phyloP scores from a whole-genome alignment of 2,888 invertebrate genomes.

The Phortica okadai region DNA sequence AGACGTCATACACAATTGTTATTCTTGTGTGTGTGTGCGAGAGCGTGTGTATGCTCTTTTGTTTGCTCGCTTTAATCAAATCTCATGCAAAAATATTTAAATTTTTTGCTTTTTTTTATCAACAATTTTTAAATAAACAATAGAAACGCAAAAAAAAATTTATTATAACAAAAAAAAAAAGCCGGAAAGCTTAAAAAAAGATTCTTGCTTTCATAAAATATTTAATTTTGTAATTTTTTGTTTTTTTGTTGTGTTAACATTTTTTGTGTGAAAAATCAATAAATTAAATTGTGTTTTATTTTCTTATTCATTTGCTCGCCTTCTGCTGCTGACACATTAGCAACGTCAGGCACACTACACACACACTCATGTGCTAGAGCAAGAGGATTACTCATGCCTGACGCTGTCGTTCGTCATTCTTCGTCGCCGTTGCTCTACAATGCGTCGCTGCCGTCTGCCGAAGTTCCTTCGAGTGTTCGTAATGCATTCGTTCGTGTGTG shows the following conservation, averaged over 20 bases:
- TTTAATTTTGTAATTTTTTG: slow-evolving; percentile 40
- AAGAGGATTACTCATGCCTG: slow-evolving; percentile 16
- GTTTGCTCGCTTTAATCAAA: neutral
- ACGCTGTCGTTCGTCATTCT: neutral
- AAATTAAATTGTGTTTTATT: slow-evolving; percentile 15
- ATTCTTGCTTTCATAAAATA: slow-evolving; percentile 39
- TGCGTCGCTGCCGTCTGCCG: too few relatives aligned
- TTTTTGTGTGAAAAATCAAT: slow-evolving; percentile 29
- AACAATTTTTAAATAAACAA: slow-evolving; percentile 22
- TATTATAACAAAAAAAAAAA: slow-evolving; percentile 13
- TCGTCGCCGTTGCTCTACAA: neutral
- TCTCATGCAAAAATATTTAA: slow-evolving; percentile 19
- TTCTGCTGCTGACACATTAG: slow-evolving; percentile 11
- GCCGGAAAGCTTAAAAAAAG: slow-evolving; percentile 31
- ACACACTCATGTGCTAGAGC: neutral
- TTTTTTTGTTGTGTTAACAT: too few relatives aligned
- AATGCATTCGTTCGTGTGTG: neutral
- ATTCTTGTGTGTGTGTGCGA: neutral
- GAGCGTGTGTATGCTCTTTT: neutral
- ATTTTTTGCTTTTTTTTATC: slow-evolving; percentile 11
- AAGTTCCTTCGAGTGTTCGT: too few relatives aligned
- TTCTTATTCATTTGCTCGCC: neutral
- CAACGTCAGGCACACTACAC: neutral
- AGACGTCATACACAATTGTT: slow-evolving; percentile 18
- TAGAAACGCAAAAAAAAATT: neutral